Percentiles rank a stretch among this genome's conserved stretches.
These are phyloP conservation scores for Myrmecobius fasciatus DNA, from an alignment of 2,113 vertebrate species.

Conservation along the genomic window DNA sequence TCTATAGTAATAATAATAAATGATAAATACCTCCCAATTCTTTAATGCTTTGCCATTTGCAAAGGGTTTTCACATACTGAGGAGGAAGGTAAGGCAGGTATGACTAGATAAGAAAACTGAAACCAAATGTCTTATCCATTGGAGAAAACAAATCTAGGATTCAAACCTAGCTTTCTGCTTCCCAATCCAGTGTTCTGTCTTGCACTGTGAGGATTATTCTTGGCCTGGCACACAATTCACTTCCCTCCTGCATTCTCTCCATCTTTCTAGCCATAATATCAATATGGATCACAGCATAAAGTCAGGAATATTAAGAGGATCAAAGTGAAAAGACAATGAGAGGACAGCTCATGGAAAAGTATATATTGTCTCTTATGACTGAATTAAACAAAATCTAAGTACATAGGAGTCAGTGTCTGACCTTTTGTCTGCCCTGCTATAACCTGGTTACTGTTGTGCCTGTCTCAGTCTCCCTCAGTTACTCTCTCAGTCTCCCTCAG, in stretches of 20 bases:
- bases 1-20: neutral
- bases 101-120: neutral
- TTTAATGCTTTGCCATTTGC: neutral
- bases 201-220: neutral
- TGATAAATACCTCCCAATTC: neutral
- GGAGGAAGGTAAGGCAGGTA: neutral
- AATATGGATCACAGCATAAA: neutral
- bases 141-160: neutral
- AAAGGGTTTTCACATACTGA: neutral
- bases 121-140: neutral
- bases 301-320: neutral
- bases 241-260: neutral
- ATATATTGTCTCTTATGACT: neutral
- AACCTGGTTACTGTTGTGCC: no score
- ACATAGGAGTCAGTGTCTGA: neutral
- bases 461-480: no score
- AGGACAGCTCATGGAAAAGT: neutral
- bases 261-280: neutral
- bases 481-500: no score
- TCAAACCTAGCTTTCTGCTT: neutral
- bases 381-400: neutral
- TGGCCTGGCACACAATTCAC: neutral
- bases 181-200: neutral
- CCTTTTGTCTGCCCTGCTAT: slow-evolving; percentile 4
- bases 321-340: neutral